These are phyloP conservation scores for Galerucella nymphaeae DNA, from an alignment of 2,888 invertebrate genomes.

Conservation along the genomic window DNA sequence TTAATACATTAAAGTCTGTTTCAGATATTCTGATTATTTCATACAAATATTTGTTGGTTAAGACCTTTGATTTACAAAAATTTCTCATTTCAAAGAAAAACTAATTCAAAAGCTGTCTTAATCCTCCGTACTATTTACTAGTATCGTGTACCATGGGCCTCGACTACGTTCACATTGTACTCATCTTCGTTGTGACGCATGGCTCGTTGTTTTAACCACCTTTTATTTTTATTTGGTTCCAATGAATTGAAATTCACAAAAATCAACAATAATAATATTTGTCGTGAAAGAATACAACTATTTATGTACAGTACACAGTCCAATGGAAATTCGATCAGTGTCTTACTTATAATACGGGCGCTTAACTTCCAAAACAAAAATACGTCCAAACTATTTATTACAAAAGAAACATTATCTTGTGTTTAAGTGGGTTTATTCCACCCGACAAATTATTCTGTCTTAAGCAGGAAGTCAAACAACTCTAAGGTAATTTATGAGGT, in stretches of 20 bases:
- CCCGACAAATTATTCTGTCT: constrained; percentile 24
- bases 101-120: no score
- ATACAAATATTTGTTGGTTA: no score
- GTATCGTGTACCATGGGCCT: constrained; percentile 25
- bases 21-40: no score
- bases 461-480: constrained; percentile 28
- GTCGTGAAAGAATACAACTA: no score
- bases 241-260: constrained; percentile 44
- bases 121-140: neutral
- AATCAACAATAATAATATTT: constrained; percentile 38
- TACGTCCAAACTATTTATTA: neutral
- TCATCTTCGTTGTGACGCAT: constrained; percentile 1
- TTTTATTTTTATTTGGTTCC: constrained; percentile 32
- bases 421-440: constrained; percentile 4
- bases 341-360: constrained; percentile 47
- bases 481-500: constrained; percentile 26
- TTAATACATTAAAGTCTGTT: no score
- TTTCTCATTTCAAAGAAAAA: no score
- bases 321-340: constrained; percentile 59
- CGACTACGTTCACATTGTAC: constrained; percentile 16
- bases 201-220: neutral
- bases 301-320: no score
- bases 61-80: no score
- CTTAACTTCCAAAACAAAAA: constrained; percentile 41
- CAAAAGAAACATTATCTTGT: neutral